Evolutionary conservation across 2,888 invertebrate species (phyloP).

Genomic region (Andrena hattorfiana): DNA sequence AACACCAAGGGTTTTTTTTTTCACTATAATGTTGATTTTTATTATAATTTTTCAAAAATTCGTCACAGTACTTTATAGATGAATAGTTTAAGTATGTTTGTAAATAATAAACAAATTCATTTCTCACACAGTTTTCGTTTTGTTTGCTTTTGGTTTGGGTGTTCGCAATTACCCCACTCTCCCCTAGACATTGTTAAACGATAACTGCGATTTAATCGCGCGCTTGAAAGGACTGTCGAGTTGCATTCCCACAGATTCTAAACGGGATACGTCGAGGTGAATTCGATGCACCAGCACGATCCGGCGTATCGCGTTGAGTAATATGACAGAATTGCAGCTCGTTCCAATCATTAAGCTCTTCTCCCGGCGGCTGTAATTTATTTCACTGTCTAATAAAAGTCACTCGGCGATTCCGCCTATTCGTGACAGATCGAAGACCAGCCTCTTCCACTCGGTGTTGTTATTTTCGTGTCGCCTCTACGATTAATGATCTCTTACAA

Average conservation of each 20-base stretch:
- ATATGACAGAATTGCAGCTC: constrained; percentile 56
- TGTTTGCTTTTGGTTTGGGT: too few species aligned
- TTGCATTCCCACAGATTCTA: constrained; percentile 14
- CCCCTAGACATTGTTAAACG: background rate
- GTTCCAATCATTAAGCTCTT: constrained; percentile 46
- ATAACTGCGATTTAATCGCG: background rate
- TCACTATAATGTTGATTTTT: too few species aligned
- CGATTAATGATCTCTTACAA: background rate
- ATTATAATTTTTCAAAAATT: too few species aligned
- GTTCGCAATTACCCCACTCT: too few species aligned
- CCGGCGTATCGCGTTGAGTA: constrained; percentile 37
- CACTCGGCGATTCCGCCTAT: constrained; percentile 26
- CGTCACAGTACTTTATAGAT: too few species aligned
- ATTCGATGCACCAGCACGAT: constrained; percentile 16
- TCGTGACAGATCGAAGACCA: constrained; percentile 18
- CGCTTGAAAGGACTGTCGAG: background rate
- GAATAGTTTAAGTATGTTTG: too few species aligned
- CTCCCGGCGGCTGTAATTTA: constrained; percentile 47
- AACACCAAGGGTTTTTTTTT: too few species aligned
- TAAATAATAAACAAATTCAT: too few species aligned
- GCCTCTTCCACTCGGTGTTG: constrained; percentile 20
- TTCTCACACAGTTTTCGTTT: too few species aligned
- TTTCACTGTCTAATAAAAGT: constrained; percentile 59
- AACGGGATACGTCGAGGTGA: constrained; percentile 10
- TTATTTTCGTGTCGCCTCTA: background rate